Evolutionary conservation across 2,113 vertebrate genomes (phyloP).

Genomic region (Illadopsis cleaveri): DNA sequence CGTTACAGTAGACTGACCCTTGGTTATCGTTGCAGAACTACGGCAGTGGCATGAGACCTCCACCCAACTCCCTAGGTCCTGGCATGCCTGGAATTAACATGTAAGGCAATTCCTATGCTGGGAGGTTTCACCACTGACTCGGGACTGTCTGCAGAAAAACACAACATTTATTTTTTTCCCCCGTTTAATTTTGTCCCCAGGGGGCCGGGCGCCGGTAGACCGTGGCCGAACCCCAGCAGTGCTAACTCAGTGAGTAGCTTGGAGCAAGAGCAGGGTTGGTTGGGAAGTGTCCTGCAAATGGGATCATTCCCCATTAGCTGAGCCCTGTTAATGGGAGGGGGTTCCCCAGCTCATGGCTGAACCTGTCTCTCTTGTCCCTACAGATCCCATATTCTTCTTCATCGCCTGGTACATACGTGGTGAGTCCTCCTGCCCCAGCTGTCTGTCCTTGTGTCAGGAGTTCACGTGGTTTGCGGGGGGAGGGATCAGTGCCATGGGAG

Average conservation of each 20-base stretch:
- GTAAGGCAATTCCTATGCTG: constrained; percentile 66
- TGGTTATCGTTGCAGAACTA: constrained; percentile 90
- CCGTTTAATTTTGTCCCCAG: constrained; percentile 66
- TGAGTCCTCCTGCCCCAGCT: constrained; percentile 69
- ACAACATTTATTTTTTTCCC: neutral
- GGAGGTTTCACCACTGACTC: neutral
- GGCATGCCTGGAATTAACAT: constrained; percentile 99
- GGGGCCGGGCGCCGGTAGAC: constrained; percentile 93
- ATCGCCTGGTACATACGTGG: constrained; percentile 97
- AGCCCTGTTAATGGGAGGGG: neutral
- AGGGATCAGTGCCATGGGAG: fast-evolving
- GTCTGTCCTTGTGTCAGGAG: fast-evolving
- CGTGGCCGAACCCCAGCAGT: constrained; percentile 97
- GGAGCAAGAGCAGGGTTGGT: neutral
- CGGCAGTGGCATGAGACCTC: constrained; percentile 97
- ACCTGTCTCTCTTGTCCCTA: constrained; percentile 23
- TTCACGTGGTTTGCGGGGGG: fast-evolving
- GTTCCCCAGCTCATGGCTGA: neutral
- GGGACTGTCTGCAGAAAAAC: neutral
- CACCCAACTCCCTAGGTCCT: constrained; percentile 96
- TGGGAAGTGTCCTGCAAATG: fast-evolving
- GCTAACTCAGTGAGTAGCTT: constrained; percentile 92
- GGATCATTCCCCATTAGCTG: neutral
- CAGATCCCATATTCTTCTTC: constrained; percentile 99
- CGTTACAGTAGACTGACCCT: constrained; percentile 76